A percentile compares a stretch with the other conserved stretches of the same genome.
phyloP scores from a whole-genome alignment of 2,888 invertebrate species.

The Idaea dimidiata region DNA sequence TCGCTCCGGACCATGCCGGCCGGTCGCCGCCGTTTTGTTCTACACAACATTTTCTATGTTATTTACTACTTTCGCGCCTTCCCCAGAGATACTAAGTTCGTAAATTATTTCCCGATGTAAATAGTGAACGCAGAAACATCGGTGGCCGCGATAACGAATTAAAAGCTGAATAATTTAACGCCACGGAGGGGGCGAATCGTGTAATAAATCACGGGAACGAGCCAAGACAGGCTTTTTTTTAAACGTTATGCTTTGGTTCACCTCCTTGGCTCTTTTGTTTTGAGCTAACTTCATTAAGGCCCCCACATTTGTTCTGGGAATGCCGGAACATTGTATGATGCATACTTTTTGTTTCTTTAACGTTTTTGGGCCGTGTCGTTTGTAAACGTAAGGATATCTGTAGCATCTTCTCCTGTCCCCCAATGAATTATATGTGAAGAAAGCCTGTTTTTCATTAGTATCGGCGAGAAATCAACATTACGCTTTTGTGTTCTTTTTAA shows the following conservation, averaged over 20 bases:
- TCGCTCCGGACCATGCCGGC: not conserved
- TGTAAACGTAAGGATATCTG: slow-evolving; percentile 48
- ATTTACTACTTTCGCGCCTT: slow-evolving; percentile 31
- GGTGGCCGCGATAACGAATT: slow-evolving; percentile 75
- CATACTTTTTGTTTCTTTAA: slow-evolving; percentile 54
- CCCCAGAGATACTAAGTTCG: slow-evolving; percentile 47
- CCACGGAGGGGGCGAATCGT: slow-evolving; percentile 56
- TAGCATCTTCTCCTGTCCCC: slow-evolving; percentile 49
- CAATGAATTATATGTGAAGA: slow-evolving; percentile 68
- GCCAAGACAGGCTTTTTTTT: slow-evolving; percentile 66
- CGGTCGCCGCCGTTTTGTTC: slow-evolving; percentile 8
- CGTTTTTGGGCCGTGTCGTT: slow-evolving; percentile 52
- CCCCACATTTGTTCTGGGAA: slow-evolving; percentile 50
- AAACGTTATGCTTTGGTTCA: slow-evolving; percentile 73
- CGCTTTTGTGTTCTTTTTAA: slow-evolving; percentile 21
- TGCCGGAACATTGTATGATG: slow-evolving; percentile 58
- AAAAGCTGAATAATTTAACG: slow-evolving; percentile 79
- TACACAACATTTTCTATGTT: slow-evolving; percentile 15
- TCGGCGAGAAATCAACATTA: slow-evolving; percentile 32
- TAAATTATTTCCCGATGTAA: slow-evolving; percentile 72
- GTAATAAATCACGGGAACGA: slow-evolving; percentile 72
- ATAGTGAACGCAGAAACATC: slow-evolving; percentile 69
- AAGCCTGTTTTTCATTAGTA: slow-evolving; percentile 42
- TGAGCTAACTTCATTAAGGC: slow-evolving; percentile 64
- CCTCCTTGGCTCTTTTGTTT: slow-evolving; percentile 60